phyloP scores from a whole-genome alignment of 1,140 invertebrate species.

The Hesperophylax magnus region DNA sequence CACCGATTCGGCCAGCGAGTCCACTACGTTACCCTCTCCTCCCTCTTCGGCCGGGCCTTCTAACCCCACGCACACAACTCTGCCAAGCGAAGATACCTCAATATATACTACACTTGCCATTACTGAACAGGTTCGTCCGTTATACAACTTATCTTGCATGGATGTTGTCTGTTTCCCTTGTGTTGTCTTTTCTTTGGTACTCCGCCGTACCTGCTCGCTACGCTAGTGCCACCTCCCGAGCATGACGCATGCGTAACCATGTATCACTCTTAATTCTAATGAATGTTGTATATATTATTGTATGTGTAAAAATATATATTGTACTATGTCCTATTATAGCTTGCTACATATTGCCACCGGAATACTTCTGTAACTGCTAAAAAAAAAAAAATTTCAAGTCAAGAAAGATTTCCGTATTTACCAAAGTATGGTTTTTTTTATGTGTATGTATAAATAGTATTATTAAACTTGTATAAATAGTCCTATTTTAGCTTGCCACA shows the following conservation, averaged over 20 bases:
- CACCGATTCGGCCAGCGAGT: background rate
- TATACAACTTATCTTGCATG: constrained; percentile 47
- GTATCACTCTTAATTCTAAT: too few species aligned
- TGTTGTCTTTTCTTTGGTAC: background rate
- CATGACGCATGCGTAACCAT: constrained; percentile 58
- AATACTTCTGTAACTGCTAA: too few species aligned
- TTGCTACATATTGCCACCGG: too few species aligned
- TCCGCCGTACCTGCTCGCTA: background rate
- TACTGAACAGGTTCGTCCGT: constrained; percentile 69
- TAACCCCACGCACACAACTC: constrained; percentile 52
- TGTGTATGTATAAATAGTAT: too few species aligned
- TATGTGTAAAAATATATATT: too few species aligned
- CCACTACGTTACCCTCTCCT: constrained; percentile 27
- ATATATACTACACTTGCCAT: constrained; percentile 65
- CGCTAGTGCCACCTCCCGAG: constrained; percentile 30
- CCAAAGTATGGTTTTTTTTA: too few species aligned
- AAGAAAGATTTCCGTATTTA: too few species aligned
- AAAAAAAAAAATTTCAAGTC: too few species aligned
- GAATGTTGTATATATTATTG: too few species aligned
- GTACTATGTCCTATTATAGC: too few species aligned
- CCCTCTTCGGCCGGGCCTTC: constrained; percentile 31
- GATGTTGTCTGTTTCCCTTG: constrained; percentile 56
- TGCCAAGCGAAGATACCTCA: constrained; percentile 62
- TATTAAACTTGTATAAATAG: too few species aligned
- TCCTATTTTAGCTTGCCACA: too few species aligned